Base-by-base conservation (phyloP, 2,113 vertebrate genomes). In the Pteruthius melanotis region DNA sequence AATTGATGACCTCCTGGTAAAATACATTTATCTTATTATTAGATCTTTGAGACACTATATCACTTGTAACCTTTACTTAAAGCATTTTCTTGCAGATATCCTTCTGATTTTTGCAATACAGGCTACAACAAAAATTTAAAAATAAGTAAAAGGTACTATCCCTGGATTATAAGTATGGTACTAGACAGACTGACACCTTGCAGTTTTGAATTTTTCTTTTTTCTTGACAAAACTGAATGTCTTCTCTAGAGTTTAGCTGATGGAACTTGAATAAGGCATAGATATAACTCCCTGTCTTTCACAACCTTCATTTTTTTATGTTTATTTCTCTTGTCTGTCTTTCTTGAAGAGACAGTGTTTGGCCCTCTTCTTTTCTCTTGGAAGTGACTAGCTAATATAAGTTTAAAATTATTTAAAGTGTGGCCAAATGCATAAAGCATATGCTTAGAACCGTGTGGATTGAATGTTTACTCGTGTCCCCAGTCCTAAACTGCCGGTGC, bases 11-110 rank as follows among this genome's bases (percentile, higher is more conserved):
- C 44, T 79, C 61, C 53, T 72, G 26, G 40, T 87, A 79, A 93
- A 95, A 94, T 68, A n/a, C 30, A 31, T 89, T 87, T 93, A 75
- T 90, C 54, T 88, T 92, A 53, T 84, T 91, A 84, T 86, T 87
- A 95, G 86, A 88, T 76, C 42, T 86, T 81, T 66, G 79, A 92
- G 42, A 52, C 44, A 68, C 28, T 94, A 37, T 65, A 86, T 88
- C 66, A 77, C 66, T 57, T 80, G 30, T 80, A 95, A 90, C 53
- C 77, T 95, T 93, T 87, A 70, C 56, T 82, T 82, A 72, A 53
- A 93, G 9, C 26, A 57, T 83, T 85, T 83, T 57, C 53, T 77
- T 90, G 18, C n/a, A 83, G 57, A 69, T 80, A 70, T 42, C 9
- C 12, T 90, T 60, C 54, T 80, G 39, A 60, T 70, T 94, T 89